Percentiles rank a stretch among this genome's conserved stretches.
phyloP scores from a whole-genome alignment of 2,797 vertebrate genomes.

The Erethizon dorsatum region DNA sequence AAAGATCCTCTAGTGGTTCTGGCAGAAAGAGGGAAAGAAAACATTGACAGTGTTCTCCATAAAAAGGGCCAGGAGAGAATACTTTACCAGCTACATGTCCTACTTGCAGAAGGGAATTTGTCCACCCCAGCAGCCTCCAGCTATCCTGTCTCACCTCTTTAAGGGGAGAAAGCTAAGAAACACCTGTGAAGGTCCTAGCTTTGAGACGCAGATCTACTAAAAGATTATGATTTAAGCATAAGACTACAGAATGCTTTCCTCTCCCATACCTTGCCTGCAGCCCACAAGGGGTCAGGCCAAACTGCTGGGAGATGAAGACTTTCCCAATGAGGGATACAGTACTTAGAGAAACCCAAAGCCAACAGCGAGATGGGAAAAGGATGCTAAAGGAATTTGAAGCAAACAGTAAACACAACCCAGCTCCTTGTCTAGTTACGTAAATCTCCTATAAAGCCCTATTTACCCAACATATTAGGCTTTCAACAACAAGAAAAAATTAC shows the following conservation, averaged over 20 bases:
- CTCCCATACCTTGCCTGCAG: neutral
- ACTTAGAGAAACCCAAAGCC: neutral
- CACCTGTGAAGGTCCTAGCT: neutral
- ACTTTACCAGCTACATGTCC: neutral
- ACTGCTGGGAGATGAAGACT: neutral
- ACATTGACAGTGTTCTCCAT: neutral
- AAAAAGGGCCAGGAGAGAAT: neutral
- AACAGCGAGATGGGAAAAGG: neutral
- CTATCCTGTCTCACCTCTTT: neutral
- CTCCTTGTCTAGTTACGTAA: neutral
- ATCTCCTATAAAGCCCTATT: neutral
- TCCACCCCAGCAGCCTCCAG: neutral
- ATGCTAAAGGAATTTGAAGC: neutral
- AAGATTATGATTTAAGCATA: slow-evolving; percentile 29
- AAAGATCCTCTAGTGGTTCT: neutral
- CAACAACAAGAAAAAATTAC: neutral
- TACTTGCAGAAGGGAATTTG: neutral
- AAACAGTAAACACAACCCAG: neutral
- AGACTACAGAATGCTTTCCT: neutral
- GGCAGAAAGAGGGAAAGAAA: neutral
- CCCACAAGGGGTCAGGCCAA: neutral
- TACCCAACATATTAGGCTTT: slow-evolving; percentile 32
- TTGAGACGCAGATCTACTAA: neutral
- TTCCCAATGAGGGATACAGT: neutral
- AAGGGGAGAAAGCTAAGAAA: neutral